A percentile compares a stretch with the other conserved stretches of the same genome.
phyloP scores from a whole-genome alignment of 2,797 vertebrate genomes.

The Arremon brunneinucha region DNA sequence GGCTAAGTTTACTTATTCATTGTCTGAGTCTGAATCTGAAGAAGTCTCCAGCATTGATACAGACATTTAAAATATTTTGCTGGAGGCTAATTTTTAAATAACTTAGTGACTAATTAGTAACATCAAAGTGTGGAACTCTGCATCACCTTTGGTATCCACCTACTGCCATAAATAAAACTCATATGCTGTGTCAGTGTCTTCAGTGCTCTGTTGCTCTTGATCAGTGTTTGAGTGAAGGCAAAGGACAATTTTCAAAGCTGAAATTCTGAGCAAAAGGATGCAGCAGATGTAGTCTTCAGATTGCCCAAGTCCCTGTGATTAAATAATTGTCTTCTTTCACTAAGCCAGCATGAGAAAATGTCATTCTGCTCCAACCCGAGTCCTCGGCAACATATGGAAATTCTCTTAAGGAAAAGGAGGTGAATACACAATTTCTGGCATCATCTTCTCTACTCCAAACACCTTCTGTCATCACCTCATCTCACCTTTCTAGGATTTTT shows the following conservation, averaged over 20 bases:
- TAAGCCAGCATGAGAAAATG: background rate
- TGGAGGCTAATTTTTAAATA: slow-evolving; percentile 37
- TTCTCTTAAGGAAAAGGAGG: background rate
- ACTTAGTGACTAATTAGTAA: background rate
- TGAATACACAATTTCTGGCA: background rate
- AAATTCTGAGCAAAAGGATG: background rate
- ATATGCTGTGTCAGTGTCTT: background rate
- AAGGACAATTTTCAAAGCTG: background rate
- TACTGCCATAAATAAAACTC: background rate
- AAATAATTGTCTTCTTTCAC: background rate
- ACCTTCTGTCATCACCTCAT: background rate
- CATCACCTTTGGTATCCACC: slow-evolving; percentile 16
- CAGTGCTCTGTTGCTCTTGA: background rate
- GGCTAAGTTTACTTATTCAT: slow-evolving; percentile 52
- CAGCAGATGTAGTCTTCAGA: background rate
- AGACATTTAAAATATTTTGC: slow-evolving; percentile 38
- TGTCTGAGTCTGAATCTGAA: slow-evolving; percentile 7
- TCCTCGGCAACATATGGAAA: background rate
- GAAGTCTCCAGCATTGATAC: background rate
- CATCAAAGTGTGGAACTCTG: background rate
- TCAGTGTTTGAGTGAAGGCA: background rate
- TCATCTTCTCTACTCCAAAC: background rate
- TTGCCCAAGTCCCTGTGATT: background rate
- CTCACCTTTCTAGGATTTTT: background rate
- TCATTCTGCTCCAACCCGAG: accelerated